Evolutionary conservation across 2,113 vertebrate genomes (phyloP).

Genomic region (Larimichthys crocea): DNA sequence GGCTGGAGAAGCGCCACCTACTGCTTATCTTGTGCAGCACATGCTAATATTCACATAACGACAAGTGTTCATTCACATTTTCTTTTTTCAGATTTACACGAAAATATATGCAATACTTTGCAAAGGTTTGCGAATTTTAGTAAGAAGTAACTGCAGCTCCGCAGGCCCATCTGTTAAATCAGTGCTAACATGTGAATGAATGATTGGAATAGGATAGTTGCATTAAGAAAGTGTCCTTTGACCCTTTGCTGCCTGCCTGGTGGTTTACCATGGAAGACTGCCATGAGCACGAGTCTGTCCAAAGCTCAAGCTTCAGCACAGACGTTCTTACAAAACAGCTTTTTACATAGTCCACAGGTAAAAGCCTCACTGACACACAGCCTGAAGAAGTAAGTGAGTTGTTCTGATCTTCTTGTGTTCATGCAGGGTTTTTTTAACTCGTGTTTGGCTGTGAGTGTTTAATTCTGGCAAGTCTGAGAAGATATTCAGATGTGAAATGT

Average conservation of each 20-base stretch:
- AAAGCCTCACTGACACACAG: conserved; percentile 8
- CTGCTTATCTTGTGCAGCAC: no score
- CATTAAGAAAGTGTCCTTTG: conserved; percentile 61
- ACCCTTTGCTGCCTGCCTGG: conserved; percentile 42
- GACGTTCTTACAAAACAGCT: conserved; percentile 18
- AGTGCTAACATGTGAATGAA: not conserved
- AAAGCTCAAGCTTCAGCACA: conserved; percentile 72
- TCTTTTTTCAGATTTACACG: no score
- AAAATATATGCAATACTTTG: not conserved
- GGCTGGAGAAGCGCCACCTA: no score
- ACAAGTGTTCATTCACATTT: no score
- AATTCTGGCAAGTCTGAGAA: conserved; percentile 33
- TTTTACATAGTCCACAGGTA: not conserved
- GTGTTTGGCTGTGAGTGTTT: not conserved
- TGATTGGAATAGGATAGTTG: conserved; percentile 15
- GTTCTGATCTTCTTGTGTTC: not conserved
- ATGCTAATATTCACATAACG: no score
- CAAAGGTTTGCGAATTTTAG: not conserved
- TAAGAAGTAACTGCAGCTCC: not conserved
- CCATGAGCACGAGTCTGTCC: conserved; percentile 65
- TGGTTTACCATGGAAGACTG: conserved; percentile 66
- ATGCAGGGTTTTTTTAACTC: no score
- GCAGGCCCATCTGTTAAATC: not conserved
- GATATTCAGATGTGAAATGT: conserved; percentile 35
- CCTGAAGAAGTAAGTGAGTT: conserved; percentile 46